Percentiles rank a stretch among this genome's conserved stretches.
phyloP scores from a whole-genome alignment of 1,140 invertebrate species.

The Pararge aegeria region DNA sequence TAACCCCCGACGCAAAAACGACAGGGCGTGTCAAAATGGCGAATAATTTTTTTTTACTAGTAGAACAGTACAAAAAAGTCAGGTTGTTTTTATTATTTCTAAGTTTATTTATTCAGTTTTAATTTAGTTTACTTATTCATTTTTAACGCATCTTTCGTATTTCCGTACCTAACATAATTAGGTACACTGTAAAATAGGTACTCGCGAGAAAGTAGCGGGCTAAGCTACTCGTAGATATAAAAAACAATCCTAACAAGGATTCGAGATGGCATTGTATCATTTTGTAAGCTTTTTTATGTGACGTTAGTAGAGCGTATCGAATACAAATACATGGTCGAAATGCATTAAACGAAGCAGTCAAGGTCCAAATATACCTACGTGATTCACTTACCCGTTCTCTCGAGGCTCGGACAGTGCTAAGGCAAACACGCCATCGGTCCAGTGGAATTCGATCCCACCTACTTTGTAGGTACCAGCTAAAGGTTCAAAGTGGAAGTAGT shows the following conservation, averaged over 20 bases:
- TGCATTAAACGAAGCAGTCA: neutral
- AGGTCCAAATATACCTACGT: conserved; percentile 20
- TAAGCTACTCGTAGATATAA: too few species aligned
- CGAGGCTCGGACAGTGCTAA: conserved; percentile 82
- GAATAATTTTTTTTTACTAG: too few species aligned
- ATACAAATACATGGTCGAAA: neutral
- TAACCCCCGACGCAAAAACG: too few species aligned
- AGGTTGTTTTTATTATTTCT: too few species aligned
- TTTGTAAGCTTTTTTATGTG: conserved; percentile 15
- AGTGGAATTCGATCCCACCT: conserved; percentile 87
- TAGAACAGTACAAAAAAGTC: too few species aligned
- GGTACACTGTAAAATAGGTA: too few species aligned
- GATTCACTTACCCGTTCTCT: conserved; percentile 71
- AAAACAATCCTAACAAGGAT: neutral
- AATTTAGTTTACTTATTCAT: too few species aligned
- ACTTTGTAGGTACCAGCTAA: conserved; percentile 86
- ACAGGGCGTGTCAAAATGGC: too few species aligned
- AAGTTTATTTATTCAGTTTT: too few species aligned
- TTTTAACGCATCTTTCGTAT: too few species aligned
- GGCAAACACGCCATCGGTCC: conserved; percentile 88
- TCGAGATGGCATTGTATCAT: neutral
- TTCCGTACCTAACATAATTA: too few species aligned
- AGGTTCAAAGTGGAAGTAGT: conserved; percentile 91
- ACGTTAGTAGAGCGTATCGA: conserved; percentile 21
- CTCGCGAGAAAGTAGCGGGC: too few species aligned